phyloP scores from a whole-genome alignment of 2,888 invertebrate genomes.

The Drosophila paucipuncta region DNA sequence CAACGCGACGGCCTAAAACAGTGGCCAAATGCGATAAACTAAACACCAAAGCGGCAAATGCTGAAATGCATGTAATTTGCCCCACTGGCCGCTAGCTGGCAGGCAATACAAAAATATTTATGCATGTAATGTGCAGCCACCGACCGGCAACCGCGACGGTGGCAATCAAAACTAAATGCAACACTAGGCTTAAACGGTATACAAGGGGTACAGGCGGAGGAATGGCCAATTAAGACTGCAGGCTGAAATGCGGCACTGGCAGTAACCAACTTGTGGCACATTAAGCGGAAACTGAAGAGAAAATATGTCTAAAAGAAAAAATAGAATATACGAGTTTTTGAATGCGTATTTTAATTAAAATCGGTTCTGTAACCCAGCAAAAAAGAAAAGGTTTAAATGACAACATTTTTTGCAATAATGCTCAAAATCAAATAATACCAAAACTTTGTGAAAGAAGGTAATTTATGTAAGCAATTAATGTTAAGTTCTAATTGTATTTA shows the following conservation, averaged over 20 bases:
- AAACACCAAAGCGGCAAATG: constrained; percentile 58
- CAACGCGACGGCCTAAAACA: constrained; percentile 50
- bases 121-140: constrained; percentile 40
- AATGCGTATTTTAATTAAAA: constrained; percentile 1
- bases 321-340: not conserved
- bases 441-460: not conserved
- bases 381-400: not conserved
- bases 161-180: constrained; percentile 71
- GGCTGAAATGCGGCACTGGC: constrained; percentile 35
- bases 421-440: not conserved
- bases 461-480: not conserved
- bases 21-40: constrained; percentile 70
- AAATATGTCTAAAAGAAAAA: not conserved
- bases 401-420: no score
- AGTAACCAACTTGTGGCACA: constrained; percentile 39
- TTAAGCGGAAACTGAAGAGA: constrained; percentile 20
- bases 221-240: constrained; percentile 8
- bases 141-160: constrained; percentile 44
- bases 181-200: constrained; percentile 47
- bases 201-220: not conserved
- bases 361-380: not conserved
- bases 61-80: constrained; percentile 67
- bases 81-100: constrained; percentile 43
- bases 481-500: not conserved
- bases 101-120: constrained; percentile 44